A percentile compares a stretch with the other conserved stretches of the same genome.
These are phyloP conservation scores for Tipula lateralis DNA, from an alignment of 2,888 invertebrate species.

Conservation along the genomic window DNA sequence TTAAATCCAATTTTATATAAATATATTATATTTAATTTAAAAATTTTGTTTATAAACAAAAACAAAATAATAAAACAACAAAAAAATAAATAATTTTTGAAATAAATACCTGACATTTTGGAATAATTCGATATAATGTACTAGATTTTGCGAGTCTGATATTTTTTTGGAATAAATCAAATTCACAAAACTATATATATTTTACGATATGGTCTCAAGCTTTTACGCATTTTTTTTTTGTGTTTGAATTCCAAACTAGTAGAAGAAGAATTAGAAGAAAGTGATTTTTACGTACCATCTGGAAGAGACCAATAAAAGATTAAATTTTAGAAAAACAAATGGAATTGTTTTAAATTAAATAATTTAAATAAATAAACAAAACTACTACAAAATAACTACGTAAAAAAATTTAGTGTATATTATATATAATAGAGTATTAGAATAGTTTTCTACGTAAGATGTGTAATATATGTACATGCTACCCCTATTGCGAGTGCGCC, in stretches of 20 bases:
- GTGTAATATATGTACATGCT: neutral
- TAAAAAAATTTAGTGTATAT: neutral
- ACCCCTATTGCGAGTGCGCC: neutral
- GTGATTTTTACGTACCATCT: slow-evolving; percentile 27
- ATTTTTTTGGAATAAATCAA: neutral
- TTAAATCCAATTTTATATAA: neutral
- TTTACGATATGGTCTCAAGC: neutral
- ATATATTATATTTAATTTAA: neutral
- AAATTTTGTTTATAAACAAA: neutral
- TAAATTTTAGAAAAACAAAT: slow-evolving; percentile 26
- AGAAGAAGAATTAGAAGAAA: slow-evolving; percentile 28
- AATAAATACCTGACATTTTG: slow-evolving; percentile 24
- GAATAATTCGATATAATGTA: neutral
- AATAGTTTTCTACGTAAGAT: neutral
- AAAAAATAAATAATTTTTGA: slow-evolving; percentile 16
- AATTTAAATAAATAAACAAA: slow-evolving; percentile 2
- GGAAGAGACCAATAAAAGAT: slow-evolving; percentile 29
- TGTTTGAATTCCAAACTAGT: neutral
- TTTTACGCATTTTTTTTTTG: neutral
- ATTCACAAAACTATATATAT: neutral
- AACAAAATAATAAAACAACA: neutral
- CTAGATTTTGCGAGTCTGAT: neutral
- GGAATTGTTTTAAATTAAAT: neutral
- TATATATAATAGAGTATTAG: neutral
- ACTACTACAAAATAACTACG: neutral